These are phyloP conservation scores for Pollachius pollachius DNA, from an alignment of 2,113 vertebrate genomes.

Conservation along the genomic window DNA sequence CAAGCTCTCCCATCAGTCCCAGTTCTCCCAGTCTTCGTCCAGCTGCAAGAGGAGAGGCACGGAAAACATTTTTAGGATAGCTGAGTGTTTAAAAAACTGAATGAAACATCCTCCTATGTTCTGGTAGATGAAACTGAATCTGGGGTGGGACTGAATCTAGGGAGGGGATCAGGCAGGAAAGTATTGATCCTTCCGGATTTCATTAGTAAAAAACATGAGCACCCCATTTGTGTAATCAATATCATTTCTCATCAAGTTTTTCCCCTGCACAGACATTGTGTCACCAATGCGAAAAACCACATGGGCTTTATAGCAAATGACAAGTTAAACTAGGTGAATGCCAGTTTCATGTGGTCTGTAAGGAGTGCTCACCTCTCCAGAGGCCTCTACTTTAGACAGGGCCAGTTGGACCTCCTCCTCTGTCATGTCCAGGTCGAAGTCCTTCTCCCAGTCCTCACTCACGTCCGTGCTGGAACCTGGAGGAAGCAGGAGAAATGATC, in stretches of 20 bases:
- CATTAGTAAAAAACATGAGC: too few relatives aligned
- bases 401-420: slow-evolving; percentile 96
- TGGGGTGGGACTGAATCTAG: too few relatives aligned
- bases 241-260: too few relatives aligned
- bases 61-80: too few relatives aligned
- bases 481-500: background rate
- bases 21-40: slow-evolving; percentile 98
- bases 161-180: too few relatives aligned
- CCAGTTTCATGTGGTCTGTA: background rate
- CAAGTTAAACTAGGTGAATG: background rate
- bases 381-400: slow-evolving; percentile 84
- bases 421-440: slow-evolving; percentile 98
- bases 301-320: background rate
- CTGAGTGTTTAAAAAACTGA: too few relatives aligned
- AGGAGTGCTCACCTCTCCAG: slow-evolving; percentile 77
- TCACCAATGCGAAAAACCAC: background rate
- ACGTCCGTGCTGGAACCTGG: slow-evolving; percentile 95
- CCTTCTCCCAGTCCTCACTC: slow-evolving; percentile 99
- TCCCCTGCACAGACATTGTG: too few relatives aligned
- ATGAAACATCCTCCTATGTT: too few relatives aligned
- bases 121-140: too few relatives aligned
- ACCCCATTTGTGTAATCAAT: too few relatives aligned
- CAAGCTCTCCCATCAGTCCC: slow-evolving; percentile 79
- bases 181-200: too few relatives aligned
- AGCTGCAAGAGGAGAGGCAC: slow-evolving; percentile 72